A percentile compares a stretch with the other conserved stretches of the same genome.
These are phyloP conservation scores for Salticus scenicus DNA, from an alignment of 2,888 invertebrate species.

Conservation along the genomic window DNA sequence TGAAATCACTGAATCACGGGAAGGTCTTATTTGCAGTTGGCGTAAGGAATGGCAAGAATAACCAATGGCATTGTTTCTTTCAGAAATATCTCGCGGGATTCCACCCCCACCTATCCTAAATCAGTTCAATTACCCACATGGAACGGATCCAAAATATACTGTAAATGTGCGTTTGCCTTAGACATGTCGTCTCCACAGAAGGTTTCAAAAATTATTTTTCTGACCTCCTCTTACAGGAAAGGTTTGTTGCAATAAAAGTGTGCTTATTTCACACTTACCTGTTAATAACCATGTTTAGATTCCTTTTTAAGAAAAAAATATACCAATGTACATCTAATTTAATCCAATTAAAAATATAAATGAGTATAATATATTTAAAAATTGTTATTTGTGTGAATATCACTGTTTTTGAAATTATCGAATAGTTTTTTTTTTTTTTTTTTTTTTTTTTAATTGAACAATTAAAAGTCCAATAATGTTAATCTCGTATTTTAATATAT, in stretches of 20 bases:
- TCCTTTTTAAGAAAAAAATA: too few species aligned
- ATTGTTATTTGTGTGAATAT: too few species aligned
- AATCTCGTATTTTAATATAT: too few species aligned
- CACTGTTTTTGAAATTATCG: too few species aligned
- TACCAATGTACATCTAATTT: too few species aligned
- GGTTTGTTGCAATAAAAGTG: neutral
- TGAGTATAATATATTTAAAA: too few species aligned
- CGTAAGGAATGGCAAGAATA: neutral
- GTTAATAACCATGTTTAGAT: too few species aligned
- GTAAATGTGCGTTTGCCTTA: neutral
- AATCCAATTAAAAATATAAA: too few species aligned
- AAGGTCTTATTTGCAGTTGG: neutral
- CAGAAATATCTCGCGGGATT: neutral
- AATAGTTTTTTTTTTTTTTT: too few species aligned
- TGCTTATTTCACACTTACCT: too few species aligned
- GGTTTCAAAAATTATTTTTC: neutral
- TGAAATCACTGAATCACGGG: neutral
- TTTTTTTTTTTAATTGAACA: too few species aligned
- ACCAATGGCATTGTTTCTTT: neutral
- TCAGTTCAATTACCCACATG: neutral
- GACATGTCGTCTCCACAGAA: neutral
- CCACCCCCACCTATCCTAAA: neutral
- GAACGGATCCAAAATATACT: neutral
- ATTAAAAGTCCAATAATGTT: too few species aligned
- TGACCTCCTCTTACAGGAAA: neutral